Conservation (phyloP, 2,888 invertebrate genomes). For the Tenthredo livida region DNA sequence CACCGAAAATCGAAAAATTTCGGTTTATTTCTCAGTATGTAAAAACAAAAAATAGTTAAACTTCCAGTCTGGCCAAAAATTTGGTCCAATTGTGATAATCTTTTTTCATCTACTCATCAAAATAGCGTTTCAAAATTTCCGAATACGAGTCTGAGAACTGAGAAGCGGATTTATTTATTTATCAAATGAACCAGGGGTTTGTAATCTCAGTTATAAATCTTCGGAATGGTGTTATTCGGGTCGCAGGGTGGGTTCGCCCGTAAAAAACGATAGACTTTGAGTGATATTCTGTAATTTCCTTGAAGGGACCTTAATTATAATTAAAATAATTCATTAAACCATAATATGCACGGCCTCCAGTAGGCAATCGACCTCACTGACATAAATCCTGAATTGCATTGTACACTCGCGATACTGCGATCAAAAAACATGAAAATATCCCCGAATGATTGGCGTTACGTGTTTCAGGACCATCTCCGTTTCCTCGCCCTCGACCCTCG, state of each 20-base stretch:
- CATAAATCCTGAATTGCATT: not conserved
- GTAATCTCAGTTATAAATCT: constrained; percentile 26
- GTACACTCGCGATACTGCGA: constrained; percentile 36
- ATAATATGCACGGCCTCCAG: too few relatives aligned
- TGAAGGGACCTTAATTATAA: not conserved
- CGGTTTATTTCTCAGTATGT: too few relatives aligned
- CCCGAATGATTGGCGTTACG: constrained; percentile 31
- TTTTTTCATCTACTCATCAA: not conserved
- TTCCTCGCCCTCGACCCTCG: not conserved
- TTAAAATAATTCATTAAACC: constrained; percentile 4
- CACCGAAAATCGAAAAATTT: too few relatives aligned
- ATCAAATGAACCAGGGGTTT: not conserved
- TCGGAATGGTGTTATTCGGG: not conserved
- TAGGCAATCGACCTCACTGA: not conserved
- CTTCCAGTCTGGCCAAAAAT: too few relatives aligned
- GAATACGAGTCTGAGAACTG: not conserved
- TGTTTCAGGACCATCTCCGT: constrained; percentile 30
- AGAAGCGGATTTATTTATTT: not conserved
- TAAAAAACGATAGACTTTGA: constrained; percentile 32
- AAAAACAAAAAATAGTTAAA: too few relatives aligned
- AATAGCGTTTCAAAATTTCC: not conserved
- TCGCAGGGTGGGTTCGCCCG: not conserved
- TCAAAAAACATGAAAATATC: constrained; percentile 42
- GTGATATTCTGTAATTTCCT: constrained; percentile 38
- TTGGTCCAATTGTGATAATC: too few relatives aligned